Conservation (phyloP, 2,888 invertebrate species). For the Diplazon laetatorius region DNA sequence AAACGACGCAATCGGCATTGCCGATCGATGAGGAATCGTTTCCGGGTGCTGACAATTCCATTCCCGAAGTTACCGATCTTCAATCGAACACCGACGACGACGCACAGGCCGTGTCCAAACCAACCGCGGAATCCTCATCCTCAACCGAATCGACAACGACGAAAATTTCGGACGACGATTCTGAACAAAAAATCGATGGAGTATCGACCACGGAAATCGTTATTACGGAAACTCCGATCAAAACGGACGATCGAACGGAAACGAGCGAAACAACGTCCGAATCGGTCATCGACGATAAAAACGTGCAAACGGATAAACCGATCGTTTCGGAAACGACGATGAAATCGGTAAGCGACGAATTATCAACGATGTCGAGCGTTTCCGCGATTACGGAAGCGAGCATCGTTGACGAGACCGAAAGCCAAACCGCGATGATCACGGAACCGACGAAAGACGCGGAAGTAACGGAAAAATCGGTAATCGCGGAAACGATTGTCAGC, state of each 20-base stretch:
- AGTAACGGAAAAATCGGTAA: constrained; percentile 11
- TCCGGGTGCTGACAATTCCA: constrained; percentile 78
- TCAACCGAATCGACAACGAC: constrained; percentile 48
- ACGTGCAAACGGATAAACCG: too few relatives aligned
- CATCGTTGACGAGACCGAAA: constrained; percentile 5
- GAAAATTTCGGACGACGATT: constrained; percentile 54
- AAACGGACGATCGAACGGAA: constrained; percentile 33
- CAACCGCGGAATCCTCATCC: too few relatives aligned
- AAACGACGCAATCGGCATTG: constrained; percentile 61
- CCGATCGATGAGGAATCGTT: constrained; percentile 66
- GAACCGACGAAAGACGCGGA: not conserved
- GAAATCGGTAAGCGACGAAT: too few relatives aligned
- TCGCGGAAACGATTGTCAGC: not conserved
- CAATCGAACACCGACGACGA: constrained; percentile 17
- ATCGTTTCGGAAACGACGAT: too few relatives aligned
- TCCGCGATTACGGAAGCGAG: constrained; percentile 27
- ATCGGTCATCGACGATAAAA: too few relatives aligned
- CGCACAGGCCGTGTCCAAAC: constrained; percentile 33
- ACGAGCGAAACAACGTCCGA: constrained; percentile 43
- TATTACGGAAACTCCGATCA: constrained; percentile 21
- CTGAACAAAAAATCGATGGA: constrained; percentile 43
- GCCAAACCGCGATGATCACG: constrained; percentile 12
- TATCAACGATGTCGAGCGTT: constrained; percentile 44
- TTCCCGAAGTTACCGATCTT: constrained; percentile 71
- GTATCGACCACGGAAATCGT: constrained; percentile 29